These are phyloP conservation scores for Lasioglossum villosulum DNA, from an alignment of 2,888 invertebrate genomes.

Conservation along the genomic window DNA sequence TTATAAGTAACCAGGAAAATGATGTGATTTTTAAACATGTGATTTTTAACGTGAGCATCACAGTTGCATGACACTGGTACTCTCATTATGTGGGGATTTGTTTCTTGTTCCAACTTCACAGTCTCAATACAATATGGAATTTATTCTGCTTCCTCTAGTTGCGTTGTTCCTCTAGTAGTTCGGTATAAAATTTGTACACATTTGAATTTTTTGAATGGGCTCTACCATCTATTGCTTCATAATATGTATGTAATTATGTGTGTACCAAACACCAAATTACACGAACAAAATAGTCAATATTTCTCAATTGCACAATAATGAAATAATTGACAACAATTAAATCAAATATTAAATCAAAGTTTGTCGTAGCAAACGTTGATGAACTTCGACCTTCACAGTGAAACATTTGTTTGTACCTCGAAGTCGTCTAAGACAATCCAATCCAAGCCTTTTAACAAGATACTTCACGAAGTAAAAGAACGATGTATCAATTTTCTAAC, in stretches of 20 bases:
- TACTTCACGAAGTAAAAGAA: no score
- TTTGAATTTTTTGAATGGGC: not conserved
- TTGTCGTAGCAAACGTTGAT: not conserved
- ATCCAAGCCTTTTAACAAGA: no score
- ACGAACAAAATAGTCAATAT: not conserved
- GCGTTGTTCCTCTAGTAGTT: not conserved
- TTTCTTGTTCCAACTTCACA: not conserved
- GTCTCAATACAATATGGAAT: not conserved
- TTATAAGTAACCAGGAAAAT: no score
- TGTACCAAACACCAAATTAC: not conserved
- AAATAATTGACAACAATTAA: no score
- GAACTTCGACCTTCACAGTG: not conserved
- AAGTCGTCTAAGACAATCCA: not conserved
- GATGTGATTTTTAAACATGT: no score
- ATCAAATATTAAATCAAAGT: no score
- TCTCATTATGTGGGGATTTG: not conserved
- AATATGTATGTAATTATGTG: not conserved
- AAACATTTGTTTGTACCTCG: not conserved
- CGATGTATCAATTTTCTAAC: no score
- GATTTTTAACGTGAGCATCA: not conserved
- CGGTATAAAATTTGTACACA: not conserved
- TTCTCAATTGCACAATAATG: not conserved
- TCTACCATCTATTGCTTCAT: not conserved
- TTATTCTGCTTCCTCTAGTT: not conserved
- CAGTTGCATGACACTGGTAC: not conserved